Conservation (phyloP, 1,140 invertebrate genomes). For the Trichonephila inaurata region DNA sequence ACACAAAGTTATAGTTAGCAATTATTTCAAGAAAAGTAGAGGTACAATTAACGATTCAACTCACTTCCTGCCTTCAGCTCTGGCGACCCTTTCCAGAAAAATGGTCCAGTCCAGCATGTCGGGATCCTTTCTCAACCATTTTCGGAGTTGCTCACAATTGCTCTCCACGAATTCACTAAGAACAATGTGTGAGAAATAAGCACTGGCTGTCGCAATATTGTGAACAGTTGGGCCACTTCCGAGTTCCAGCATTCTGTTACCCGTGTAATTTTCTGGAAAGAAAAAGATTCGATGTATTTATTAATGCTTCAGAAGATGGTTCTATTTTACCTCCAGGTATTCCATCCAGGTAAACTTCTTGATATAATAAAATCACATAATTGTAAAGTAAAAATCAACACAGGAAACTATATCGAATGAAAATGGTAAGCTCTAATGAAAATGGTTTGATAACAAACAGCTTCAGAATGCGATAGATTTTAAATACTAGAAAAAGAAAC, state of each 20-base stretch:
- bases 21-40: no score
- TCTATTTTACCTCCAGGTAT: no score
- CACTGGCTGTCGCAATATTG: conserved; percentile 43
- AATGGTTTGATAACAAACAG: no score
- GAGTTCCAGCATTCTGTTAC: conserved; percentile 37
- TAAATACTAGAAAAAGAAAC: no score
- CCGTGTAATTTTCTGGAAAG: conserved; percentile 21
- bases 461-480: no score
- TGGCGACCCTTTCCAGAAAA: conserved; percentile 28
- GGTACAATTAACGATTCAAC: neutral
- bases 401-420: no score
- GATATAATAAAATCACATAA: no score
- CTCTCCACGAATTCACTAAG: conserved; percentile 54
- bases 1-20: no score
- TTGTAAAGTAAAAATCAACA: no score
- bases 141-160: conserved; percentile 44
- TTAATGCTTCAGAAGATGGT: no score
- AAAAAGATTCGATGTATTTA: neutral
- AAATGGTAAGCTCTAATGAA: no score
- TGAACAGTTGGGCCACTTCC: conserved; percentile 62
- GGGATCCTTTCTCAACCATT: conserved; percentile 55
- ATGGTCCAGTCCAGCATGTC: conserved; percentile 31
- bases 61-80: conserved; percentile 18
- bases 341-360: no score
- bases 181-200: conserved; percentile 8